Conservation (phyloP, 2,113 vertebrate species). For the Burhinus oedicnemus region DNA sequence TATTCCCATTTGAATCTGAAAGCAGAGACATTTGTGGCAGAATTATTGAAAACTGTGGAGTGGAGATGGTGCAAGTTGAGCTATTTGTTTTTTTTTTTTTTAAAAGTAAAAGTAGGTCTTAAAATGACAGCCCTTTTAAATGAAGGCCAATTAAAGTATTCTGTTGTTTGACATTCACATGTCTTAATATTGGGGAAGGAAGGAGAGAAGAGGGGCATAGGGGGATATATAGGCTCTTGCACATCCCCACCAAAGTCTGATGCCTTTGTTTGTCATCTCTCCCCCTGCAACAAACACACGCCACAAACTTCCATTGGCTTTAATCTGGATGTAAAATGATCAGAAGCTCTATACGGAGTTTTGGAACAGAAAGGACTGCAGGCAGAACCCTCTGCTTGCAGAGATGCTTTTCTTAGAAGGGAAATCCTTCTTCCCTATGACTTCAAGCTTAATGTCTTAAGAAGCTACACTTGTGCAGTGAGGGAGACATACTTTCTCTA, state of each 20-base stretch:
- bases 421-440: neutral
- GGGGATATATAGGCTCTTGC: neutral
- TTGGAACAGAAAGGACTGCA: neutral
- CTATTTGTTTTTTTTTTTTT: neutral
- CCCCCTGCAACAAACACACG: neutral
- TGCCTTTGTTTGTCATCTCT: neutral
- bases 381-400: neutral
- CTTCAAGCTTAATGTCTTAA: neutral
- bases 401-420: neutral
- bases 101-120: neutral
- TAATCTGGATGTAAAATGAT: neutral
- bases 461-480: neutral
- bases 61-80: neutral
- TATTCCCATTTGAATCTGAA: neutral
- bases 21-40: neutral
- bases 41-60: neutral
- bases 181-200: neutral
- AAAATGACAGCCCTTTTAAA: neutral
- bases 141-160: neutral
- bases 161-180: neutral
- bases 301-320: neutral
- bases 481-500: neutral
- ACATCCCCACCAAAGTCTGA: neutral
- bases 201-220: no score
- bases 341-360: rapidly evolving